Percentiles rank a stretch among this genome's conserved stretches.
Evolutionary conservation across 2,888 invertebrate species (phyloP).

Genomic region (Abscondita cerata): DNA sequence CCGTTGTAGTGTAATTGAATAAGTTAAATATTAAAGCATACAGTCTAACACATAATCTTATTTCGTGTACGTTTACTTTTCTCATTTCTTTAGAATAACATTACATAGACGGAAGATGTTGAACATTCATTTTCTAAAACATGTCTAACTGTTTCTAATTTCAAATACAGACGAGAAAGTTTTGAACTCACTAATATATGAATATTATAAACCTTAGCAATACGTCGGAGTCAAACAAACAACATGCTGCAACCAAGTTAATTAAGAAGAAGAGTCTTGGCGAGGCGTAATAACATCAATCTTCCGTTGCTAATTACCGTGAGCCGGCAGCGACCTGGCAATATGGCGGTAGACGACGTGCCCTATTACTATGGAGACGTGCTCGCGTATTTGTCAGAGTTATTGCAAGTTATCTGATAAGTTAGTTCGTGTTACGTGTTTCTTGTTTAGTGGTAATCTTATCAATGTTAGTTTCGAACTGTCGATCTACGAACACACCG

Average conservation of each 20-base stretch:
- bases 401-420: constrained; percentile 34
- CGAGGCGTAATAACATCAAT: constrained; percentile 50
- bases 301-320: constrained; percentile 48
- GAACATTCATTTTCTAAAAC: too few relatives aligned
- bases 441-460: constrained; percentile 23
- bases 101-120: too few relatives aligned
- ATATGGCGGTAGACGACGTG: constrained; percentile 41
- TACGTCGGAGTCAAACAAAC: constrained; percentile 41
- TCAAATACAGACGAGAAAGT: background rate
- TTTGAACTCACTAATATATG: constrained; percentile 19
- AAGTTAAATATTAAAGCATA: too few relatives aligned
- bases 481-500: background rate
- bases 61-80: too few relatives aligned
- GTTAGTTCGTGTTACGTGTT: constrained; percentile 33
- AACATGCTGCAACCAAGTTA: constrained; percentile 46
- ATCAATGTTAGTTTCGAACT: constrained; percentile 13
- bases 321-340: constrained; percentile 43
- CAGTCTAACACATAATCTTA: too few relatives aligned
- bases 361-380: constrained; percentile 39
- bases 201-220: constrained; percentile 31
- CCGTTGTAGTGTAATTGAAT: too few relatives aligned
- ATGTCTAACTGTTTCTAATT: too few relatives aligned
- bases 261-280: constrained; percentile 48
- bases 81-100: too few relatives aligned
- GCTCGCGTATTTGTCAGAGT: constrained; percentile 35